Evolutionary conservation across 2,113 vertebrate species (phyloP).

Genomic region (Brevimyrus niger): DNA sequence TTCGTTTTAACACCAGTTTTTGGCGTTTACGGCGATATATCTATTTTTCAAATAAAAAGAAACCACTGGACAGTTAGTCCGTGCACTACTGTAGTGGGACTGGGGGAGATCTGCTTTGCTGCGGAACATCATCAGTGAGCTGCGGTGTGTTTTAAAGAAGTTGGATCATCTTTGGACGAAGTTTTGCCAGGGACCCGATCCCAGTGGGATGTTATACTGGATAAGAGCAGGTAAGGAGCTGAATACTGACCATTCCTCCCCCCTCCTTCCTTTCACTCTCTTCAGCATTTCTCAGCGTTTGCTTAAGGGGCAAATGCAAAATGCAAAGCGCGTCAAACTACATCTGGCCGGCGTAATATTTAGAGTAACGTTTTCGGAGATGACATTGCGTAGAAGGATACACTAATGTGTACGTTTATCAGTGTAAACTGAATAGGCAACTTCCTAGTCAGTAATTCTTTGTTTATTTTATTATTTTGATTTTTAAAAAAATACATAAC

Average conservation of each 20-base stretch:
- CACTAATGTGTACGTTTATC: neutral
- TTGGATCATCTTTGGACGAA: slow-evolving; percentile 29
- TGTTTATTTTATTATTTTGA: neutral
- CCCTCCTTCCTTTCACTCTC: neutral
- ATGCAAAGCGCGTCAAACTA: neutral
- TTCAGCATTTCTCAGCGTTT: neutral
- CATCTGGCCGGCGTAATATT: neutral
- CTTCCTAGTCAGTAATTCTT: neutral
- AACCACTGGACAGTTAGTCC: neutral
- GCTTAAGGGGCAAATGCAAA: neutral
- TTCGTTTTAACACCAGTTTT: neutral
- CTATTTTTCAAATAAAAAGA: neutral
- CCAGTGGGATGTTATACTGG: slow-evolving; percentile 30
- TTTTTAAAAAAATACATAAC: neutral
- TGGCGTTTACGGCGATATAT: neutral
- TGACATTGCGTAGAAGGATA: neutral
- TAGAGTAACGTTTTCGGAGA: neutral
- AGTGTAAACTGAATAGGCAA: neutral
- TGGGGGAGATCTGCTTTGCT: slow-evolving; percentile 18
- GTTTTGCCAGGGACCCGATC: slow-evolving; percentile 22
- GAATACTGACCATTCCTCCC: neutral
- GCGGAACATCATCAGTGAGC: slow-evolving; percentile 1
- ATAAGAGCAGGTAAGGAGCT: slow-evolving; percentile 29
- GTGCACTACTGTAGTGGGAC: neutral
- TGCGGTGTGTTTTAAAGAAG: slow-evolving; percentile 21